phyloP scores from a whole-genome alignment of 2,113 vertebrate species.

The Mus musculus region DNA sequence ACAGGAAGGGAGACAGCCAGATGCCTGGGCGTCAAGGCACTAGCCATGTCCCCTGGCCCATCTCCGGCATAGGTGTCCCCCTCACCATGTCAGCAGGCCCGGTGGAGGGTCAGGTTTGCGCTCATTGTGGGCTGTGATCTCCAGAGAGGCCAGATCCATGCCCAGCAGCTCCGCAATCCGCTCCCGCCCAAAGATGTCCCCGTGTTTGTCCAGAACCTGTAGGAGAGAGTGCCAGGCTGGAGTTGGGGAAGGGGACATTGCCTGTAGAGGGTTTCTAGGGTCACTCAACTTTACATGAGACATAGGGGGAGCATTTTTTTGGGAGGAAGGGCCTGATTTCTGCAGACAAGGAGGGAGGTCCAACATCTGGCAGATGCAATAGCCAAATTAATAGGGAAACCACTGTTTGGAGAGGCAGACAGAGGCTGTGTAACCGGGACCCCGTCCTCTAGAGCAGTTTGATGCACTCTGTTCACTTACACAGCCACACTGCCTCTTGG shows the following conservation, averaged over 20 bases:
- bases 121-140: constrained; percentile 92
- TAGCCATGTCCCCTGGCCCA: rapidly evolving
- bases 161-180: constrained; percentile 94
- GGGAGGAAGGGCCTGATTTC: neutral
- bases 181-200: constrained; percentile 95
- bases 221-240: neutral
- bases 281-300: constrained; percentile 4
- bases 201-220: constrained; percentile 95
- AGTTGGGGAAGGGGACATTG: neutral
- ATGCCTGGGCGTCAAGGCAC: neutral
- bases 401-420: neutral
- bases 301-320: neutral
- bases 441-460: neutral
- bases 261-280: neutral
- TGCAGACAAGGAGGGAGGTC: neutral
- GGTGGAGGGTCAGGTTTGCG: constrained; percentile 90
- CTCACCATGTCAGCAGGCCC: constrained; percentile 92
- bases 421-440: neutral
- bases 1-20: neutral
- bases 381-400: neutral
- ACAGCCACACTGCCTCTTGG: neutral
- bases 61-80: neutral
- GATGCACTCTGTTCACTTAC: neutral
- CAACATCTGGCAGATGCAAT: neutral
- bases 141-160: constrained; percentile 94